These are phyloP conservation scores for Zaprionus lachaisei DNA, from an alignment of 1,140 invertebrate genomes.

Conservation along the genomic window DNA sequence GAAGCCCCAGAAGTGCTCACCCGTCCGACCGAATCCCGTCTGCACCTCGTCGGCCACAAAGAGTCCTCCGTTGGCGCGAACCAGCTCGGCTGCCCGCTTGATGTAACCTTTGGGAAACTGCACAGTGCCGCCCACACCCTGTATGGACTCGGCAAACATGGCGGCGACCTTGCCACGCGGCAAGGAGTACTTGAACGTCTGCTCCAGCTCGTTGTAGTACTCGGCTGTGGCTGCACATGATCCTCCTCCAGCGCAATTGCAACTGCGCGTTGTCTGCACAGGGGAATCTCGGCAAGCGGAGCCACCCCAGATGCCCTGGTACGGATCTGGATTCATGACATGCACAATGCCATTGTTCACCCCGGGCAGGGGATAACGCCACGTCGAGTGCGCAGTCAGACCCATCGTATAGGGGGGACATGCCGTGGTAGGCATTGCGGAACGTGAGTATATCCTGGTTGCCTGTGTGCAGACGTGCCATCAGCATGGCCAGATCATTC, in stretches of 20 bases:
- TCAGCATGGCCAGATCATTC: constrained; percentile 95
- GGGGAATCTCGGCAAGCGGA: constrained; percentile 94
- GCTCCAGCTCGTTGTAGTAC: constrained; percentile 93
- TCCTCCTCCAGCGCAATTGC: constrained; percentile 86
- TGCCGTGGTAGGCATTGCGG: constrained; percentile 95
- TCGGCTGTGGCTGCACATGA: constrained; percentile 90
- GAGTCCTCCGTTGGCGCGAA: constrained; percentile 92
- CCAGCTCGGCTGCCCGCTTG: constrained; percentile 91
- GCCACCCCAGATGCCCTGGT: constrained; percentile 95
- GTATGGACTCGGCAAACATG: constrained; percentile 97
- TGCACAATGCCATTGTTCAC: constrained; percentile 92
- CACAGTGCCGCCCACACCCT: constrained; percentile 95
- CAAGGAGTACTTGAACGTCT: constrained; percentile 91
- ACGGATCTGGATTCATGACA: constrained; percentile 97
- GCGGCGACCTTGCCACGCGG: constrained; percentile 91
- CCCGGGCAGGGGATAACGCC: constrained; percentile 90
- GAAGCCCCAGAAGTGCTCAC: constrained; percentile 98
- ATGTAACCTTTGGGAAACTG: constrained; percentile 96
- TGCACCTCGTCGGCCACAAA: constrained; percentile 98
- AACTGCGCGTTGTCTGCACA: constrained; percentile 89
- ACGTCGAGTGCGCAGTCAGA: constrained; percentile 92
- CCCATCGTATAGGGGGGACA: constrained; percentile 93
- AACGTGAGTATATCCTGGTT: constrained; percentile 94
- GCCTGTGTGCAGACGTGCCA: constrained; percentile 94
- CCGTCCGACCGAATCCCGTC: constrained; percentile 97